phyloP scores from a whole-genome alignment of 2,888 invertebrate genomes.

The Zaprionus lineosus region DNA sequence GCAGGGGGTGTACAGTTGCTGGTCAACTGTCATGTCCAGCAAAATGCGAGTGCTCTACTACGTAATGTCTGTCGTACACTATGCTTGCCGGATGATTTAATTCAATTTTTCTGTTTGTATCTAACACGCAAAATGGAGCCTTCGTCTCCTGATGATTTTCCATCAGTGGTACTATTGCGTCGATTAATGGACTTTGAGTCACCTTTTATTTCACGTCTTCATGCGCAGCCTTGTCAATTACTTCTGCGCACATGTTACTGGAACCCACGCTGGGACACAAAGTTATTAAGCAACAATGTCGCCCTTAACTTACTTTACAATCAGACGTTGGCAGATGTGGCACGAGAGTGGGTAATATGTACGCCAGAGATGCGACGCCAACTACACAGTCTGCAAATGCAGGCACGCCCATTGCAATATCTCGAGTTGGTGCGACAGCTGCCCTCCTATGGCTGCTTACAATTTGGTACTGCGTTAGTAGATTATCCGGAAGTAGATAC shows the following conservation, averaged over 20 bases:
- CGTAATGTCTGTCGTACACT: slow-evolving; percentile 92
- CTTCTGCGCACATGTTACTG: slow-evolving; percentile 96
- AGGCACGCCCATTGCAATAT: slow-evolving; percentile 94
- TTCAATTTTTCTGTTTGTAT: slow-evolving; percentile 95
- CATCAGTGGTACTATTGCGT: slow-evolving; percentile 89
- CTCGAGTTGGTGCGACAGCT: slow-evolving; percentile 91
- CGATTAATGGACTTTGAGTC: slow-evolving; percentile 98
- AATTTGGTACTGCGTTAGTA: slow-evolving; percentile 88
- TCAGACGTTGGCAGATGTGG: slow-evolving; percentile 93
- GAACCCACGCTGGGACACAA: slow-evolving; percentile 92
- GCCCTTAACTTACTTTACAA: slow-evolving; percentile 93
- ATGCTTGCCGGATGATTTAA: slow-evolving; percentile 90
- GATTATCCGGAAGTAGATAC: slow-evolving; percentile 89
- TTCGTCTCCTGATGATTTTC: slow-evolving; percentile 84
- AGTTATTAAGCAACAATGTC: slow-evolving; percentile 91
- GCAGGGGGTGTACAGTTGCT: slow-evolving; percentile 85
- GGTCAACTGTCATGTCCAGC: slow-evolving; percentile 90
- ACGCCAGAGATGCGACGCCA: slow-evolving; percentile 88
- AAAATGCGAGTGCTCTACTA: slow-evolving; percentile 92
- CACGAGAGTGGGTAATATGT: slow-evolving; percentile 92
- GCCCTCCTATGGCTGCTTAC: slow-evolving; percentile 94
- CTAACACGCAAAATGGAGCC: slow-evolving; percentile 88
- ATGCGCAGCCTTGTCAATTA: slow-evolving; percentile 90
- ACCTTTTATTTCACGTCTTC: slow-evolving; percentile 93
- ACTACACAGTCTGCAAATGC: slow-evolving; percentile 88